A percentile compares a stretch with the other conserved stretches of the same genome.
phyloP scores from a whole-genome alignment of 2,888 invertebrate species.

The Anorthoa munda region DNA sequence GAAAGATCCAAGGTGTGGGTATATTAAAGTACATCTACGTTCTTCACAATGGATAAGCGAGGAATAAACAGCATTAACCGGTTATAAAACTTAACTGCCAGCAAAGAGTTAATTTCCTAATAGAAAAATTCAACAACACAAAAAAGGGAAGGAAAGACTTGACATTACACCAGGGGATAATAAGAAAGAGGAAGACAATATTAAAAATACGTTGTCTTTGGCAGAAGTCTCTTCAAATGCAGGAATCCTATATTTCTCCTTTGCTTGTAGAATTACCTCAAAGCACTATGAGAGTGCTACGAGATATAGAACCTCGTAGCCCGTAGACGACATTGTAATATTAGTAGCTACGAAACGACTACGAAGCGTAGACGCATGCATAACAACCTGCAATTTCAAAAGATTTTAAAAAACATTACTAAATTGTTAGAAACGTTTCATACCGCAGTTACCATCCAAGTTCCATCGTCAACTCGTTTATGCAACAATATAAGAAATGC shows the following conservation, averaged over 20 bases:
- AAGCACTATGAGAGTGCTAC: background rate
- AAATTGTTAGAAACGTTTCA: slow-evolving; percentile 27
- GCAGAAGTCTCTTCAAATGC: too few relatives aligned
- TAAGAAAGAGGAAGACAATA: too few relatives aligned
- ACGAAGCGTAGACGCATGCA: slow-evolving; percentile 21
- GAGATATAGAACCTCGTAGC: slow-evolving; percentile 7
- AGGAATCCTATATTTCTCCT: too few relatives aligned
- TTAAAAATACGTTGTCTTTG: too few relatives aligned
- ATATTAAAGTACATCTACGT: too few relatives aligned
- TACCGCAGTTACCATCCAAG: slow-evolving; percentile 31
- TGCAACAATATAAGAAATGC: slow-evolving; percentile 65
- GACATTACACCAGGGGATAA: background rate
- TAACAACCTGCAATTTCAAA: slow-evolving; percentile 8
- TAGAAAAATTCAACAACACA: too few relatives aligned
- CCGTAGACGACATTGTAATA: background rate
- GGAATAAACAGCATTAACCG: too few relatives aligned
- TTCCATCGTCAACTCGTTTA: slow-evolving; percentile 46
- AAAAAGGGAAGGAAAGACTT: background rate
- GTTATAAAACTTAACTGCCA: too few relatives aligned
- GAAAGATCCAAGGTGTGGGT: too few relatives aligned
- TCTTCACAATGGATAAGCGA: too few relatives aligned
- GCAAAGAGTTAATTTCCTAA: too few relatives aligned
- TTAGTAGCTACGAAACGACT: slow-evolving; percentile 42
- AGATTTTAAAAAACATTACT: background rate
- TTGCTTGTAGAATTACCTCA: background rate